phyloP scores from a whole-genome alignment of 2,797 vertebrate species.

The Dermochelys coriacea region DNA sequence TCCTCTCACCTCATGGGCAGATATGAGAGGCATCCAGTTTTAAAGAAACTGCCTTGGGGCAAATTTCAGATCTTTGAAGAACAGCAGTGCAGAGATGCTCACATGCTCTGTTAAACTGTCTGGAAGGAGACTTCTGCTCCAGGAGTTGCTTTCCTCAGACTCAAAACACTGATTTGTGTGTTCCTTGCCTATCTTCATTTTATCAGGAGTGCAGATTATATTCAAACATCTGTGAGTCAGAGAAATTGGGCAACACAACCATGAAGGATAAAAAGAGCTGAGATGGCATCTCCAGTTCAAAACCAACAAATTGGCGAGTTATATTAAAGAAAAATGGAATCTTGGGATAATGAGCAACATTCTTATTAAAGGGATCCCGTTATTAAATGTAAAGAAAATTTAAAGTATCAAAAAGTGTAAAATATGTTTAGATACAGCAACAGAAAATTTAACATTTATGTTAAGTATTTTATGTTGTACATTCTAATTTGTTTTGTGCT shows the following conservation, averaged over 20 bases:
- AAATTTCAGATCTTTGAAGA: not conserved
- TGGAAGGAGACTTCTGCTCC: not conserved
- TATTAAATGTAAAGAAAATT: not conserved
- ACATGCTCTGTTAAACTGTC: not conserved
- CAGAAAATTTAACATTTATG: not conserved
- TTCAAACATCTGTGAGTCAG: not conserved
- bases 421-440: not conserved
- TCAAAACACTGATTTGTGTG: not conserved
- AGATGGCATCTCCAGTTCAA: not conserved
- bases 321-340: not conserved
- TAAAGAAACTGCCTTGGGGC: not conserved
- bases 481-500: not conserved
- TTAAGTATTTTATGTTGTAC: not conserved
- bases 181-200: not conserved
- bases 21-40: not conserved
- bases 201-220: fast-evolving
- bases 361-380: not conserved
- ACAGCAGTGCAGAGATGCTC: not conserved
- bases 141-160: not conserved
- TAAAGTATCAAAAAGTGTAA: not conserved
- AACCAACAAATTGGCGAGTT: not conserved
- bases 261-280: not conserved
- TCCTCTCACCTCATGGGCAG: not conserved
- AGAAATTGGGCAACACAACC: not conserved
- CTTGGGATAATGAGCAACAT: not conserved